These are phyloP conservation scores for Scotopteryx bipunctaria DNA, from an alignment of 2,888 invertebrate genomes.

Conservation along the genomic window DNA sequence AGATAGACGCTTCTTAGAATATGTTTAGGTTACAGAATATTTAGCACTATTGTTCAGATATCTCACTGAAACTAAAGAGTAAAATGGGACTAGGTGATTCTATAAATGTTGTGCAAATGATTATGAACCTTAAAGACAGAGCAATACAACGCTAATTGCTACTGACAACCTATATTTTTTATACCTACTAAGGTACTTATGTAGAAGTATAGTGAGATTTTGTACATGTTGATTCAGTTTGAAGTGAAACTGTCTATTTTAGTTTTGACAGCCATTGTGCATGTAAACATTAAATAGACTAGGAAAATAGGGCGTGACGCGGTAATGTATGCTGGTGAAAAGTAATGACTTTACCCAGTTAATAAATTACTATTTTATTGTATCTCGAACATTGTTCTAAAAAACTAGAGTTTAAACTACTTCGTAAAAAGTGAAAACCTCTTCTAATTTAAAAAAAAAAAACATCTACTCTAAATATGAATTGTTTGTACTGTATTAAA, in stretches of 20 bases:
- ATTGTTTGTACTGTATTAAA: no score
- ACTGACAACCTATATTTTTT: no score
- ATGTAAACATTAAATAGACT: constrained; percentile 16
- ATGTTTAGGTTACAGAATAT: constrained; percentile 37
- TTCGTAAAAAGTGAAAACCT: neutral
- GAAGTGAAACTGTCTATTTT: neutral
- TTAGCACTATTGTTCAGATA: neutral
- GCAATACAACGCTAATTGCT: no score
- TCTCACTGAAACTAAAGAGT: no score
- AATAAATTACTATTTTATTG: constrained; percentile 5
- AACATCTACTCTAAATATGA: no score
- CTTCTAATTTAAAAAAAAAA: no score
- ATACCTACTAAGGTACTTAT: no score
- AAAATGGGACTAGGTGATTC: no score
- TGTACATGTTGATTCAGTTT: no score
- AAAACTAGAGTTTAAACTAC: neutral
- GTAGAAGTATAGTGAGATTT: no score
- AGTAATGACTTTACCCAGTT: constrained; percentile 2
- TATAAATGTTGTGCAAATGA: no score
- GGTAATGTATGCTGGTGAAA: constrained; percentile 3
- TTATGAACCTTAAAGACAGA: neutral
- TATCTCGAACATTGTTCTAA: neutral
- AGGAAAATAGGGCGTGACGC: constrained; percentile 18
- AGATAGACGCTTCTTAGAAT: constrained; percentile 58
- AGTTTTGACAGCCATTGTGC: constrained; percentile 10